Percentiles rank a stretch among this genome's conserved stretches.
Evolutionary conservation across 1,140 invertebrate species (phyloP).

Genomic region (Scaptodrosophila lebanonensis): DNA sequence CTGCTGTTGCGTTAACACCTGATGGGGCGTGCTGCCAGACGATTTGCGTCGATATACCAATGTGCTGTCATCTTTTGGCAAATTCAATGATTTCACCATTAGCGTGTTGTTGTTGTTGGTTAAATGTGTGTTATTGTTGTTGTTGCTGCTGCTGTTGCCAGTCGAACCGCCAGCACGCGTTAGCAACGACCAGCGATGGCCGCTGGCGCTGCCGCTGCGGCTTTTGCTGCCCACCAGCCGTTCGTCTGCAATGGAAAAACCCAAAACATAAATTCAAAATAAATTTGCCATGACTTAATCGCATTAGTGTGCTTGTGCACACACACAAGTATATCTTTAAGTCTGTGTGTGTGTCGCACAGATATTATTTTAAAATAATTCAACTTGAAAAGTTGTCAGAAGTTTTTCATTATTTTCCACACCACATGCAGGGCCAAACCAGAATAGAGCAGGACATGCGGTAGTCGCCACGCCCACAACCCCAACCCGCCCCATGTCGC

Average conservation of each 20-base stretch:
- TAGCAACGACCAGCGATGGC: slow-evolving; percentile 67
- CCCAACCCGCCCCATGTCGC: background rate
- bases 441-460: too few relatives aligned
- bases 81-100: slow-evolving; percentile 69
- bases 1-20: slow-evolving; percentile 4
- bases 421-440: too few relatives aligned
- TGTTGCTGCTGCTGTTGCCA: slow-evolving; percentile 31
- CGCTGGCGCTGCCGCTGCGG: slow-evolving; percentile 63
- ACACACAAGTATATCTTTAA: background rate
- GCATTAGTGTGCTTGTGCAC: slow-evolving; percentile 1
- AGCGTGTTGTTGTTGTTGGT: slow-evolving; percentile 69
- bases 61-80: slow-evolving; percentile 78
- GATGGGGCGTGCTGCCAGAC: slow-evolving; percentile 79
- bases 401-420: slow-evolving; percentile 39
- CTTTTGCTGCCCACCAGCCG: slow-evolving; percentile 57
- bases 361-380: slow-evolving; percentile 34
- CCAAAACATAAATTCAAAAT: slow-evolving; percentile 6
- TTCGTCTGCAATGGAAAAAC: slow-evolving; percentile 43
- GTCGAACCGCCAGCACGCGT: slow-evolving; percentile 32
- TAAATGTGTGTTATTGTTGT: slow-evolving; percentile 55
- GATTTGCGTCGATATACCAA: slow-evolving; percentile 80
- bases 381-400: slow-evolving; percentile 35
- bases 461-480: background rate
- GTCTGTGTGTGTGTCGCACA: slow-evolving; percentile 1
- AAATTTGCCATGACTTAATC: slow-evolving; percentile 16